Conservation (phyloP, 2,888 invertebrate species). For the Lypha dubia region DNA sequence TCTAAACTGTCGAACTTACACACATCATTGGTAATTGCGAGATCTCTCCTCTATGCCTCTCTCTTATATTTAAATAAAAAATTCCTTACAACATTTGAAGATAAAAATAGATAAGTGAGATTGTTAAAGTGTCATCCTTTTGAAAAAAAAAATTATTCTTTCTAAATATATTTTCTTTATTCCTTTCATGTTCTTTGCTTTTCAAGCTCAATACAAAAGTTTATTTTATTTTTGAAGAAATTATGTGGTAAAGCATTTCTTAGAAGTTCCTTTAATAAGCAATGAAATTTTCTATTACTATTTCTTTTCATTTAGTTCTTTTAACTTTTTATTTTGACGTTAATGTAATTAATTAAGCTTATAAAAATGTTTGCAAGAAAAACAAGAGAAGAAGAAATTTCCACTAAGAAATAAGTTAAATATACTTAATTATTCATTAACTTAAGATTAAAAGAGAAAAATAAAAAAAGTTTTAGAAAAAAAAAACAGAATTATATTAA, state of each 20-base stretch:
- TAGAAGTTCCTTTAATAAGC: not conserved
- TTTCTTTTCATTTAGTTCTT: not conserved
- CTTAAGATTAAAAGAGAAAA: slow-evolving; percentile 42
- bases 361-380: slow-evolving; percentile 42
- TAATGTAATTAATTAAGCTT: slow-evolving; percentile 67
- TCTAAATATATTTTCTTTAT: not conserved
- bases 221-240: not conserved
- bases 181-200: not conserved
- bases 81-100: too few relatives aligned
- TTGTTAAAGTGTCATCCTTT: too few relatives aligned
- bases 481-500: not conserved
- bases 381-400: not conserved
- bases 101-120: too few relatives aligned
- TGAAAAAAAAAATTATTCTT: too few relatives aligned
- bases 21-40: too few relatives aligned
- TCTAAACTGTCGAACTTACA: too few relatives aligned
- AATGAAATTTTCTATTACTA: not conserved
- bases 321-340: slow-evolving; percentile 42
- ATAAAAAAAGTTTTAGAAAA: slow-evolving; percentile 14
- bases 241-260: not conserved
- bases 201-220: not conserved
- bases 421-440: slow-evolving; percentile 70
- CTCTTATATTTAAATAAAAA: too few relatives aligned
- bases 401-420: slow-evolving; percentile 62
- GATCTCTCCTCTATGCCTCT: too few relatives aligned